These are phyloP conservation scores for Tor tambroides DNA, from an alignment of 2,113 vertebrate species.

Conservation along the genomic window DNA sequence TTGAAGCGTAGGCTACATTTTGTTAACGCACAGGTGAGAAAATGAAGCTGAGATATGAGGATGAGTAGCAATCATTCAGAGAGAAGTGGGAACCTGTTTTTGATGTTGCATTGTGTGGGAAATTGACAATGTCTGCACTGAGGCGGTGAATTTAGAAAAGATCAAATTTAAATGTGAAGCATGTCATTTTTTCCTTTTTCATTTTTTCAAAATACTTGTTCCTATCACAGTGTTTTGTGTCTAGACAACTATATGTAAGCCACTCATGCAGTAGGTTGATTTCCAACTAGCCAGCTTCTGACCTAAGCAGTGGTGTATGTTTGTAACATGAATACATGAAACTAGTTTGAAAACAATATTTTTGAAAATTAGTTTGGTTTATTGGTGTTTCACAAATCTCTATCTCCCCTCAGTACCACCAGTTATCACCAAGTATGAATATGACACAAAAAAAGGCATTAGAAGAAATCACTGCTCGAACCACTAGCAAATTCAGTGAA, in stretches of 20 bases:
- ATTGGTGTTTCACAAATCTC: too few species aligned
- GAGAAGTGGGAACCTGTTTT: not conserved
- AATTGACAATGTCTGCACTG: not conserved
- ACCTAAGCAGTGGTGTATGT: too few species aligned
- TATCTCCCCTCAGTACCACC: too few species aligned
- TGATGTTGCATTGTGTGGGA: not conserved
- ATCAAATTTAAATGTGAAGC: constrained; percentile 13
- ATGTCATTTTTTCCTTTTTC: not conserved
- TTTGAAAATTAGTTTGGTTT: too few species aligned
- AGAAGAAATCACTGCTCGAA: too few species aligned
- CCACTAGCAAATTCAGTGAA: too few species aligned
- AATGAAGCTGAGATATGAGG: constrained; percentile 25
- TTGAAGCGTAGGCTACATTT: not conserved
- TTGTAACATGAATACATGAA: too few species aligned
- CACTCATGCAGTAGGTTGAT: constrained; percentile 1
- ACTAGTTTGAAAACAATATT: too few species aligned
- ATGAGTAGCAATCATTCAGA: not conserved
- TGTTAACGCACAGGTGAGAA: constrained; percentile 25
- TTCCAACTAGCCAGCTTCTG: too few species aligned
- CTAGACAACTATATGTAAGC: not conserved
- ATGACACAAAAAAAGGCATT: too few species aligned
- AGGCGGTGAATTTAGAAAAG: constrained; percentile 21
- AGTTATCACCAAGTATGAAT: too few species aligned
- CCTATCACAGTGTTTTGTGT: constrained; percentile 1
- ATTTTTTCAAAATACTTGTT: constrained; percentile 14